phyloP scores from a whole-genome alignment of 1,140 invertebrate species.

The Apis florea region DNA sequence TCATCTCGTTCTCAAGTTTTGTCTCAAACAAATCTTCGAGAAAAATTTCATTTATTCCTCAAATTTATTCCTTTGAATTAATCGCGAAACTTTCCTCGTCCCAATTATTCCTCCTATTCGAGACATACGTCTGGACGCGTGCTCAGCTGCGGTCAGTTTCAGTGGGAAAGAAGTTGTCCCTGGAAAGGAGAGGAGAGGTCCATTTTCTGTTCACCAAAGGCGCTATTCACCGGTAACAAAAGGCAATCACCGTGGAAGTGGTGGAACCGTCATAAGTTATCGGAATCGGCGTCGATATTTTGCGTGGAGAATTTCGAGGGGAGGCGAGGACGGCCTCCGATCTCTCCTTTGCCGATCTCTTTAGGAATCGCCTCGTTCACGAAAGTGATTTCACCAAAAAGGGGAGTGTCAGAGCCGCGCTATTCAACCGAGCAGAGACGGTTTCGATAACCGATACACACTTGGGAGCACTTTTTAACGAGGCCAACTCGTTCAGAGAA shows the following conservation, averaged over 20 bases:
- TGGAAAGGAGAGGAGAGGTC: slow-evolving; percentile 36
- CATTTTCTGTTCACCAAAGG: slow-evolving; percentile 12
- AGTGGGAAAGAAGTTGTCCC: slow-evolving; percentile 66
- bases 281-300: slow-evolving; percentile 74
- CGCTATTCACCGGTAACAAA: slow-evolving; percentile 74
- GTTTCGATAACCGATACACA: slow-evolving; percentile 29
- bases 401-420: neutral
- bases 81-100: too few species aligned
- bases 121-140: slow-evolving; percentile 41
- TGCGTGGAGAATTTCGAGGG: slow-evolving; percentile 44
- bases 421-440: neutral
- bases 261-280: slow-evolving; percentile 73
- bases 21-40: too few species aligned
- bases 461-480: slow-evolving; percentile 17
- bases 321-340: neutral
- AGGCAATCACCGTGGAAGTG: slow-evolving; percentile 75
- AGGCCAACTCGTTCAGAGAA: neutral
- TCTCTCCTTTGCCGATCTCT: too few species aligned
- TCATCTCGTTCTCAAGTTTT: too few species aligned
- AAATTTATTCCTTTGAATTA: too few species aligned
- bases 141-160: slow-evolving; percentile 69
- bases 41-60: too few species aligned
- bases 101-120: too few species aligned
- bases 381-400: slow-evolving; percentile 28
- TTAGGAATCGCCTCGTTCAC: slow-evolving; percentile 12